Conservation (phyloP, 1,140 invertebrate genomes). For the Bombus waltoni region DNA sequence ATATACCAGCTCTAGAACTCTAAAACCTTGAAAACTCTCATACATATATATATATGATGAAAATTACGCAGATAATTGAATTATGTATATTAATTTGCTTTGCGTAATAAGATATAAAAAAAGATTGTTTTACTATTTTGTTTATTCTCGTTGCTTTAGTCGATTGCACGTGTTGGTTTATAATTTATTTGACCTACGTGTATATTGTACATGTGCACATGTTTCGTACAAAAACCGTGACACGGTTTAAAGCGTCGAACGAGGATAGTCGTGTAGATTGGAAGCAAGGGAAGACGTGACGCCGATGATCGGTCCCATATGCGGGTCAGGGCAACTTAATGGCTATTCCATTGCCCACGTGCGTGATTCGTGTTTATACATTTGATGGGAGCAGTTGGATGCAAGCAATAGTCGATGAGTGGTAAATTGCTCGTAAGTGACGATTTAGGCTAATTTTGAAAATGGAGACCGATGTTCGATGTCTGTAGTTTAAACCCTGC, state of each 20-base stretch:
- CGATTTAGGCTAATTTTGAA: background rate
- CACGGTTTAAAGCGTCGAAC: background rate
- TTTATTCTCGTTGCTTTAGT: too few species aligned
- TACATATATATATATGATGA: too few species aligned
- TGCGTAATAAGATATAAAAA: too few species aligned
- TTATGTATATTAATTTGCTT: too few species aligned
- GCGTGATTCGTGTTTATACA: background rate
- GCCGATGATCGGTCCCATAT: background rate
- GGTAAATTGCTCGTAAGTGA: background rate
- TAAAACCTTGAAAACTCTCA: too few species aligned
- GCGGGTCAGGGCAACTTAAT: slow-evolving; percentile 3
- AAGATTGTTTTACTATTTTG: too few species aligned
- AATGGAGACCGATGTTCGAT: background rate
- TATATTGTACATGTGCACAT: too few species aligned
- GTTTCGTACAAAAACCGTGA: background rate
- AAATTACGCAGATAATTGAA: too few species aligned
- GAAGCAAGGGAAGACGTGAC: background rate
- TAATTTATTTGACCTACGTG: too few species aligned
- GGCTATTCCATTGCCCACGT: background rate
- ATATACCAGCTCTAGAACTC: background rate
- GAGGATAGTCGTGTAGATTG: background rate
- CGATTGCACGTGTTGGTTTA: too few species aligned
- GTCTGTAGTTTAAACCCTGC: too few species aligned
- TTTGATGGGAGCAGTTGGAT: background rate
- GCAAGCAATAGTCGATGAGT: background rate